Conservation (phyloP, 2,888 invertebrate genomes). For the Agapetus fuscipes region DNA sequence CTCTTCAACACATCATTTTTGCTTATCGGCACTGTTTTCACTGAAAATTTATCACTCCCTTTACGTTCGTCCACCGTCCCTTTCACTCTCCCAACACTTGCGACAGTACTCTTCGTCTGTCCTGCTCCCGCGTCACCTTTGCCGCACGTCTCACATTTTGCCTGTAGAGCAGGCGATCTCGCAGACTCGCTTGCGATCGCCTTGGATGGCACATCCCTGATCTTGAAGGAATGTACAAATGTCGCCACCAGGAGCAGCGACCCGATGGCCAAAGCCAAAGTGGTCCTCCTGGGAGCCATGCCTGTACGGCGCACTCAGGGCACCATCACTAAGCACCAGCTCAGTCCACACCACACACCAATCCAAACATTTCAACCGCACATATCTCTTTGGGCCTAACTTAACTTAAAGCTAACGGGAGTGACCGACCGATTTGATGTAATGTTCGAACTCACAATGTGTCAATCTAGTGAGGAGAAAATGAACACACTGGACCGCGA, state of each 20-base stretch:
- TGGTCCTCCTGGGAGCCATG: constrained; percentile 42
- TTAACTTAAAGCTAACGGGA: background rate
- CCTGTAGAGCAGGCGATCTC: background rate
- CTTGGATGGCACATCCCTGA: constrained; percentile 38
- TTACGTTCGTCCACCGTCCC: constrained; percentile 1
- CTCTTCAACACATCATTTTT: constrained; percentile 8
- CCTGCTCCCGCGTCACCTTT: constrained; percentile 3
- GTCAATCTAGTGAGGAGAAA: constrained; percentile 15
- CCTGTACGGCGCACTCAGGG: constrained; percentile 34
- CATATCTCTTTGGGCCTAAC: background rate
- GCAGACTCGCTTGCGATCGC: constrained; percentile 15
- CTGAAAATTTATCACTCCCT: constrained; percentile 3
- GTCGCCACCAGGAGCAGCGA: constrained; percentile 33
- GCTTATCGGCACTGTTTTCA: constrained; percentile 2
- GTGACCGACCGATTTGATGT: background rate
- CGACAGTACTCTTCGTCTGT: constrained; percentile 3
- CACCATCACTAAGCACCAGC: constrained; percentile 42
- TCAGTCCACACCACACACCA: no score
- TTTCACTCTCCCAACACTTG: constrained; percentile 4
- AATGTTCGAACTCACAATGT: constrained; percentile 12
- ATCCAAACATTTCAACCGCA: constrained; percentile 1
- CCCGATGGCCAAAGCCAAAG: constrained; percentile 42
- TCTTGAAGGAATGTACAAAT: constrained; percentile 46
- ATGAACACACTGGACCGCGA: constrained; percentile 10
- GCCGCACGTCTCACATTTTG: constrained; percentile 16